Evolutionary conservation across 2,113 vertebrate species (phyloP).

Genomic region (Leucopsar rothschildi): DNA sequence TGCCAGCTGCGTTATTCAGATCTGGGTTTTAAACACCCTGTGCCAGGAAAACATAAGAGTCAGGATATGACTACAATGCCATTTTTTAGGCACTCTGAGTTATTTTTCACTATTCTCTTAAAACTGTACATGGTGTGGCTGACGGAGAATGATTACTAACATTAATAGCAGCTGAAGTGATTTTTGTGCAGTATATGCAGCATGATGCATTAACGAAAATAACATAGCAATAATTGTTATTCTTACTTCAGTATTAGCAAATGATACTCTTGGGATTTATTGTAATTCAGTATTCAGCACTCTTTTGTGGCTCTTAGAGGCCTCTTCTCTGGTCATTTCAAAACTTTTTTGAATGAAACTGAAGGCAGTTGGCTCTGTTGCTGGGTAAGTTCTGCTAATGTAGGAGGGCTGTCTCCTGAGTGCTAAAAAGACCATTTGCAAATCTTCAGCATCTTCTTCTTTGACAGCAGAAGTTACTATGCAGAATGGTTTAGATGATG

Average conservation of each 20-base stretch:
- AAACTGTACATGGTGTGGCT: not conserved
- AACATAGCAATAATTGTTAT: not conserved
- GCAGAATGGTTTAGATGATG: not conserved
- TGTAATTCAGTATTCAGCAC: not conserved
- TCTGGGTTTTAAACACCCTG: not conserved
- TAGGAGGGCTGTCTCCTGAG: conserved; percentile 56
- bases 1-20: not conserved
- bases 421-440: conserved; percentile 58
- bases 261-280: not conserved
- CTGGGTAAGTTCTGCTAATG: conserved; percentile 29
- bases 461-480: conserved; percentile 35
- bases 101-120: conserved; percentile 7
- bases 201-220: not conserved
- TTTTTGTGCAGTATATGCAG: not conserved
- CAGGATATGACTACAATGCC: not conserved
- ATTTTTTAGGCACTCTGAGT: conserved; percentile 2
- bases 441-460: conserved; percentile 21
- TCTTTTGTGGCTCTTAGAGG: not conserved
- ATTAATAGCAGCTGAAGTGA: not conserved
- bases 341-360: conserved; percentile 55
- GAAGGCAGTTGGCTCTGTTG: conserved; percentile 52
- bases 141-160: conserved; percentile 9
- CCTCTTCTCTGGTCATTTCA: conserved; percentile 24
- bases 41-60: not conserved
- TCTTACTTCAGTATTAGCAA: conserved; percentile 15